Base-by-base conservation (phyloP, 2,888 invertebrate species). In the Spisula subtruncata region DNA sequence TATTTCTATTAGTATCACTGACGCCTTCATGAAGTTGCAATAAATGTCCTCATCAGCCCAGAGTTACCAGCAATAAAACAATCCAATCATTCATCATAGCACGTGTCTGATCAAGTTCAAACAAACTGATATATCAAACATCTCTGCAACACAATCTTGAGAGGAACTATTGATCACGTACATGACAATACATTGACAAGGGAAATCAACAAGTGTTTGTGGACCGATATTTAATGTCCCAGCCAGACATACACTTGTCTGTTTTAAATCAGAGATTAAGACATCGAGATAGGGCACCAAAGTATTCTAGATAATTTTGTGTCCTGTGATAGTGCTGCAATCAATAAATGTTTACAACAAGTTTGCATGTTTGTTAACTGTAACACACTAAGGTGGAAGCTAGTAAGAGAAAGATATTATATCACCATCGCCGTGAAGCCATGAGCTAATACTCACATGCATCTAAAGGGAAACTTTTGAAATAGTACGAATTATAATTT, bases 101-200 rank as follows among this genome's bases (percentile, higher is more conserved):
- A 4, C 60, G 5, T 66, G 60, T 66, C 60, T 66, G 60, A 25
- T 12, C 60, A 25, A 25, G n/a, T 25, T 66, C n/a, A 66, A 25
- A 66, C 60, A 66, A 10, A 66, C 25, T 25, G 60, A 66, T 66
- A 25, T 6, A 10, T n/a, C 60, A 66, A 66, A 25, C 25, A 66
- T 25, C 25, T 25, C 8, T 66, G n/a, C 6, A 10, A 66, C 25
- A n/a, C 25, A n/a, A 8, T 51, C 60, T 25, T 66, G 10, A 18
- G n/a, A n/a, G 0, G 25, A 25, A 66, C 20, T 66, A 66, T 66
- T 66, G 60, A 66, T 25, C 60, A 66, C 25, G 6, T 4, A 5
- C n/a, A 66, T 66, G 25, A 66, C 25, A 66, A 66, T 25, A n/a
- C 25, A 66, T n/a, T n/a, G 60, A 66, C 60, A 60, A n/a, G 60